Evolutionary conservation across 35 echinoderm and acorn worm species (phyloP).

Genomic region (Amphiura filiformis): DNA sequence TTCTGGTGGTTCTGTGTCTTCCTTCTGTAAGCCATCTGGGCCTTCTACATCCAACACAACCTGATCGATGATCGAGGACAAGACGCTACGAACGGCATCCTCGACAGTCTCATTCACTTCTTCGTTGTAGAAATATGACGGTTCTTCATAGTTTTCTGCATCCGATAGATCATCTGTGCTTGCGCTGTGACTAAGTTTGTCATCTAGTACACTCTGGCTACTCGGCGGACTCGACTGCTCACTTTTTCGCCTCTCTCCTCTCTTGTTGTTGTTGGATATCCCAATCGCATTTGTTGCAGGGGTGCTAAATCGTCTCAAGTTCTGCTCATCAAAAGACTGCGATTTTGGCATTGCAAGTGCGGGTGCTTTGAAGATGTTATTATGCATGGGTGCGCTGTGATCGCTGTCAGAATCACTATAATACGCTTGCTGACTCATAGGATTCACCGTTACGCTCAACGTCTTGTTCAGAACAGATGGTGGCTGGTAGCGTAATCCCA

Average conservation of each 20-base stretch:
- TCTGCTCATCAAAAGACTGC: slow-evolving; percentile 4
- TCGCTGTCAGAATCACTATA: slow-evolving; percentile 90
- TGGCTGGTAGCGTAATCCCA: slow-evolving; percentile 57
- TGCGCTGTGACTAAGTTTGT: slow-evolving; percentile 11
- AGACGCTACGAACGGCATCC: slow-evolving; percentile 76
- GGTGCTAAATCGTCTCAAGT: neutral
- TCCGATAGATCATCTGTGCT: slow-evolving; percentile 76
- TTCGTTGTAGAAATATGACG: slow-evolving; percentile 94
- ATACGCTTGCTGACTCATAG: slow-evolving; percentile 64
- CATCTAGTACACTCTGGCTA: neutral
- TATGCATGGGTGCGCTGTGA: slow-evolving; percentile 5
- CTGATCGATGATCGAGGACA: slow-evolving; percentile 65
- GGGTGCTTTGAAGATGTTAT: neutral
- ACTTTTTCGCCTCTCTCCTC: slow-evolving; percentile 23
- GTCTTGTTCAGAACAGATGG: slow-evolving; percentile 76
- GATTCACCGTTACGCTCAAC: slow-evolving; percentile 87
- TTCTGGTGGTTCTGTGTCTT: neutral
- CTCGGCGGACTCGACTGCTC: neutral
- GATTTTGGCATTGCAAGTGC: neutral
- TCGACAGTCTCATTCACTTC: slow-evolving; percentile 80
- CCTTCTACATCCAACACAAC: slow-evolving; percentile 70
- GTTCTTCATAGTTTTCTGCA: slow-evolving; percentile 66
- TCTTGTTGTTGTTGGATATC: slow-evolving; percentile 9
- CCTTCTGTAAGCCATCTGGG: neutral
- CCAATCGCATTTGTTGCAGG: slow-evolving; percentile 5